Percentiles rank a stretch among this genome's conserved stretches.
Evolutionary conservation across 2,888 invertebrate genomes (phyloP).

Genomic region (Hermaeophaga mercurialis): DNA sequence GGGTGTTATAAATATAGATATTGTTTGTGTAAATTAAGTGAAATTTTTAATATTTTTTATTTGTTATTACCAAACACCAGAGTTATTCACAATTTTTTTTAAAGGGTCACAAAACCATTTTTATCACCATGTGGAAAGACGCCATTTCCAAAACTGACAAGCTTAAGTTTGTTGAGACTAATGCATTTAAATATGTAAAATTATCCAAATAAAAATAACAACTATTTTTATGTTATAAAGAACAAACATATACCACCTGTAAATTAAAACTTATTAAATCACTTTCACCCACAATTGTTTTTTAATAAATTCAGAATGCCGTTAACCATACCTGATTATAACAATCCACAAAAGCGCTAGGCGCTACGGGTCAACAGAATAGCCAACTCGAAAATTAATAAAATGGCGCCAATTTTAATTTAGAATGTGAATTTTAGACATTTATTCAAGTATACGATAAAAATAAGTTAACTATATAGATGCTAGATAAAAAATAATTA

Average conservation of each 20-base stretch:
- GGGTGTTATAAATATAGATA: constrained; percentile 23
- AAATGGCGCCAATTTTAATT: constrained; percentile 14
- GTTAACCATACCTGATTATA: constrained; percentile 56
- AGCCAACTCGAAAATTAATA: constrained; percentile 11
- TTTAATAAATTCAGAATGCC: constrained; percentile 46
- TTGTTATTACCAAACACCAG: constrained; percentile 2
- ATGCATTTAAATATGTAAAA: constrained; percentile 12
- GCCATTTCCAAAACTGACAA: constrained; percentile 74
- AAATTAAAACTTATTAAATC: constrained; percentile 33
- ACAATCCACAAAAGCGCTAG: constrained; percentile 55
- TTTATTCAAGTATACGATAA: no score
- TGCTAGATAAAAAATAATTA: no score
- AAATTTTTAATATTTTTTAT: constrained; percentile 13
- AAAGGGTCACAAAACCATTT: constrained; percentile 24
- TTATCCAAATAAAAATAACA: background rate
- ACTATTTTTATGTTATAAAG: constrained; percentile 16
- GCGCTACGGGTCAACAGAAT: constrained; percentile 52
- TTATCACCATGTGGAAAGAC: constrained; percentile 71
- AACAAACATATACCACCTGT: constrained; percentile 28
- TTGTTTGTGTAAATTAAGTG: constrained; percentile 32
- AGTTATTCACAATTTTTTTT: constrained; percentile 13
- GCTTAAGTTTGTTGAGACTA: constrained; percentile 50
- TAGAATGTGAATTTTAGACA: no score
- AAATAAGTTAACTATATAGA: no score
- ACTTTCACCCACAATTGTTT: constrained; percentile 41